Conservation (phyloP, 2,797 vertebrate species). For the Brachyrhaphis roseni region DNA sequence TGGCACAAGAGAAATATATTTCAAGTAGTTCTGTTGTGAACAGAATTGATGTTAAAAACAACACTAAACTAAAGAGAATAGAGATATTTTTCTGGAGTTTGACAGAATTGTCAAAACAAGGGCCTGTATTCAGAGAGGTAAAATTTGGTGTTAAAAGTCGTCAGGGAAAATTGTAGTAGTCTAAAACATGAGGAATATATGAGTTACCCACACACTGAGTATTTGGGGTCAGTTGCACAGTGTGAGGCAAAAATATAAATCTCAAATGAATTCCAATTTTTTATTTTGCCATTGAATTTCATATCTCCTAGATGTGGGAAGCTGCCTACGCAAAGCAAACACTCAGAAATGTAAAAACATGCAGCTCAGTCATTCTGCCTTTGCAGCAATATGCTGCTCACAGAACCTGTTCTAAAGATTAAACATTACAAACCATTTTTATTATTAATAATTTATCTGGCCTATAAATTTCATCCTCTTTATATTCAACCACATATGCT, state of each 20-base stretch:
- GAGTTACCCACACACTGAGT: constrained; percentile 45
- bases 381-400: neutral
- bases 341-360: neutral
- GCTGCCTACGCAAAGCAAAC: neutral
- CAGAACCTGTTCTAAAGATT: neutral
- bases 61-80: neutral
- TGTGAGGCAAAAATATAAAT: constrained; percentile 51
- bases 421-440: neutral
- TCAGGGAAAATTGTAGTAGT: constrained; percentile 25
- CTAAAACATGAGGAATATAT: constrained; percentile 23
- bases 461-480: neutral
- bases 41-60: neutral
- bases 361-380: neutral
- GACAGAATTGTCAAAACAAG: neutral
- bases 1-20: neutral
- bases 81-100: neutral
- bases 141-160: neutral
- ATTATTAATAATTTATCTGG: neutral
- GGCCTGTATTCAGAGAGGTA: neutral
- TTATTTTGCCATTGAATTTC: constrained; percentile 34
- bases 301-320: neutral
- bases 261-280: constrained; percentile 62
- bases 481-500: neutral
- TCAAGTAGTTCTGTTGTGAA: neutral
- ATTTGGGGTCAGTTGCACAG: constrained; percentile 42